A percentile compares a stretch with the other conserved stretches of the same genome.
phyloP scores from a whole-genome alignment of 2,888 invertebrate genomes.

The Leptothorax acervorum region DNA sequence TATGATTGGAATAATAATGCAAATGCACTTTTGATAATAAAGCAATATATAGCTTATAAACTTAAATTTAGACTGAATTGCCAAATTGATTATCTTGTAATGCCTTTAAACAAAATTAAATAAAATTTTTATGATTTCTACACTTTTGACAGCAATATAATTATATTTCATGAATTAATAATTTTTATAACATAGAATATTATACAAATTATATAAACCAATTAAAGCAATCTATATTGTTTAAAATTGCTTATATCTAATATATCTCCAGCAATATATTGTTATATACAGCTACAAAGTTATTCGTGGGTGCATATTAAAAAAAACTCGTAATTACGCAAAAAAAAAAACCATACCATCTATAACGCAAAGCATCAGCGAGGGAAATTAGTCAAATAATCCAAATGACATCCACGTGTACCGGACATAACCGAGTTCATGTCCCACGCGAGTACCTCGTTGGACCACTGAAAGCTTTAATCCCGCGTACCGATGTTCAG shows the following conservation, averaged over 20 bases:
- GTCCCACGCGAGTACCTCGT: neutral
- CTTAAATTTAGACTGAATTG: neutral
- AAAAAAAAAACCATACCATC: neutral
- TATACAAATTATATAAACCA: neutral
- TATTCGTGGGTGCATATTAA: neutral
- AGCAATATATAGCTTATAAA: neutral
- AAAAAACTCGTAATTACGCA: neutral
- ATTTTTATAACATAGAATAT: neutral
- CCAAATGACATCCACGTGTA: neutral
- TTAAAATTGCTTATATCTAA: neutral
- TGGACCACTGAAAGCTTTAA: slow-evolving; percentile 17
- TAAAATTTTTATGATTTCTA: neutral
- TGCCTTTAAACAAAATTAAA: neutral
- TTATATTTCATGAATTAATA: neutral
- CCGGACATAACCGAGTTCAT: neutral
- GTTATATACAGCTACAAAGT: neutral
- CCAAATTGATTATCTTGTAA: neutral
- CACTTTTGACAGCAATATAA: neutral
- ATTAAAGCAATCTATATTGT: neutral
- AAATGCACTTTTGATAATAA: neutral
- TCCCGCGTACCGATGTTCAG: neutral
- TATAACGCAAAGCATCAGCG: neutral
- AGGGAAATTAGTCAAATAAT: slow-evolving; percentile 13
- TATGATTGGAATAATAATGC: neutral
- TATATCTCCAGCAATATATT: neutral